Conservation (phyloP, 2,888 invertebrate genomes). For the Chloroclystis v-ata region DNA sequence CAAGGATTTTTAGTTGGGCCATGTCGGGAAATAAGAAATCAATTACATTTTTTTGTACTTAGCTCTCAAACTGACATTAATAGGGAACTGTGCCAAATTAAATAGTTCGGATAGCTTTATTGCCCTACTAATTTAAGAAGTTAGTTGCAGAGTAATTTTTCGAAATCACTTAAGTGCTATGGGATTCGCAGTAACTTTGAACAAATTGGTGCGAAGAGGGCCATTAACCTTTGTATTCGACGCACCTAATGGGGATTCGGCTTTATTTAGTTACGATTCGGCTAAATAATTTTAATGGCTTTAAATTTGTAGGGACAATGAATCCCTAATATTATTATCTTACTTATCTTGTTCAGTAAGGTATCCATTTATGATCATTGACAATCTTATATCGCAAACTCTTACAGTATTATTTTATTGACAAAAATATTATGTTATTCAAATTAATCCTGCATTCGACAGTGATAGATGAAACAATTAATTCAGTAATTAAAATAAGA, state of each 20-base stretch:
- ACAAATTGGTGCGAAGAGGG: slow-evolving; percentile 29
- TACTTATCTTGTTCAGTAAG: too few relatives aligned
- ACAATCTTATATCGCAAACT: too few relatives aligned
- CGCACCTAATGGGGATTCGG: slow-evolving; percentile 7
- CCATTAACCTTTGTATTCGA: slow-evolving; percentile 29
- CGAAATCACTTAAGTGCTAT: slow-evolving; percentile 36
- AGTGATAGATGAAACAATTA: background rate
- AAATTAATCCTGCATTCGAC: background rate
- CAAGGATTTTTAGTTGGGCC: slow-evolving; percentile 17
- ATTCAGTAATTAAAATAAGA: background rate
- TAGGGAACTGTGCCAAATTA: slow-evolving; percentile 33
- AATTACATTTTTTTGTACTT: slow-evolving; percentile 26
- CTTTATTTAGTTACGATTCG: slow-evolving; percentile 6
- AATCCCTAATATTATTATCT: background rate
- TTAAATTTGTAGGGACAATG: background rate
- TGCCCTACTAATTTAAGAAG: slow-evolving; percentile 41
- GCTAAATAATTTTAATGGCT: background rate
- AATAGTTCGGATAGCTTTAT: slow-evolving; percentile 38
- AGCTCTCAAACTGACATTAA: slow-evolving; percentile 17
- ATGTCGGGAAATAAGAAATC: slow-evolving; percentile 18
- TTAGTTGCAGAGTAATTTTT: slow-evolving; percentile 40
- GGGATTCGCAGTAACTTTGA: slow-evolving; percentile 32
- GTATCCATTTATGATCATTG: too few relatives aligned
- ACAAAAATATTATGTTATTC: background rate
- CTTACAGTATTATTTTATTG: too few relatives aligned